These are phyloP conservation scores for Amphipyra tragopoginis DNA, from an alignment of 2,888 invertebrate species.

Conservation along the genomic window DNA sequence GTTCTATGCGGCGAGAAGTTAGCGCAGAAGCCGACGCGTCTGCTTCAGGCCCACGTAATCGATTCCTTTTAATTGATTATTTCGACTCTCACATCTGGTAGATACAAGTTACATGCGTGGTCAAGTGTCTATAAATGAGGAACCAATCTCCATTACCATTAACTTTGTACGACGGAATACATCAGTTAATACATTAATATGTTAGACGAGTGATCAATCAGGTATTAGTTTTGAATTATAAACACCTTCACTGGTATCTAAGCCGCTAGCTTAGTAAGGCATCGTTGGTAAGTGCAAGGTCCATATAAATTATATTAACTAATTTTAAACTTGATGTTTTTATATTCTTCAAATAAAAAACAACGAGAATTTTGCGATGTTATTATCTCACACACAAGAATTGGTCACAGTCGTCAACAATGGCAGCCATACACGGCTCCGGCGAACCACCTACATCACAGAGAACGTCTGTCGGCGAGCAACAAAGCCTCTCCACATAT, in stretches of 20 bases:
- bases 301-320: constrained; percentile 5
- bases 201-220: constrained; percentile 26
- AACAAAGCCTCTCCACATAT: constrained; percentile 83
- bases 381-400: constrained; percentile 80
- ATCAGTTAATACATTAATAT: constrained; percentile 38
- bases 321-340: constrained; percentile 15
- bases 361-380: constrained; percentile 78
- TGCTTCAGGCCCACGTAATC: constrained; percentile 74
- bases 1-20: constrained; percentile 79
- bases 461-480: constrained; percentile 74
- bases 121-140: constrained; percentile 57
- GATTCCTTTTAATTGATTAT: constrained; percentile 82
- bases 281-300: constrained; percentile 8
- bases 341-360: constrained; percentile 53
- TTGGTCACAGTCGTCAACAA: constrained; percentile 84
- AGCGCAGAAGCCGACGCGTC: constrained; percentile 72
- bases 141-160: constrained; percentile 52
- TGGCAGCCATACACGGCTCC: constrained; percentile 65
- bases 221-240: constrained; percentile 32
- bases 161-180: constrained; percentile 33
- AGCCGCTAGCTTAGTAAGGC: constrained; percentile 1
- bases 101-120: constrained; percentile 28
- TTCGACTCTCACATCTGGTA: constrained; percentile 70
- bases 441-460: constrained; percentile 77
- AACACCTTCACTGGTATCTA: constrained; percentile 21